These are phyloP conservation scores for Apostichopus parvimensis DNA, from an alignment of 35 echinoderm and acorn worm species.

Conservation along the genomic window DNA sequence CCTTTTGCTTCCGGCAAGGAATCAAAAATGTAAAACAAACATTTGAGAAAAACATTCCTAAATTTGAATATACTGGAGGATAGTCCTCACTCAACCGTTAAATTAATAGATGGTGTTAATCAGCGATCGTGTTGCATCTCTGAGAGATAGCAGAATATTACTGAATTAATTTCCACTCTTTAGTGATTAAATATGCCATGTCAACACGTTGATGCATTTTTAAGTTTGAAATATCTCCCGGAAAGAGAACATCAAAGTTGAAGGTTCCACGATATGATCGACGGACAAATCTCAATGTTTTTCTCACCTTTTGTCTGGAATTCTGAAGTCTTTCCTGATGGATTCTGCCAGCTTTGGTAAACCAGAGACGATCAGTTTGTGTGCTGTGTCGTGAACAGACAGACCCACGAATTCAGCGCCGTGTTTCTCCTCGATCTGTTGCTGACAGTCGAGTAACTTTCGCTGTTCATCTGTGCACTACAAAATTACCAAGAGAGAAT, in stretches of 20 bases:
- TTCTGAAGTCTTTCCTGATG: slow-evolving; percentile 96
- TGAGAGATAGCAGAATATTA: not conserved
- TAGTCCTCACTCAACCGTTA: too few species aligned
- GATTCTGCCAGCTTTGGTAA: slow-evolving; percentile 80
- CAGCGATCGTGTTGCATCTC: not conserved
- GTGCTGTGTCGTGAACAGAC: slow-evolving; percentile 91
- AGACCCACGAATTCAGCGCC: slow-evolving; percentile 60
- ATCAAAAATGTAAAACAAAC: too few species aligned
- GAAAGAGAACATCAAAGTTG: too few species aligned
- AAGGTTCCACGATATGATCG: too few species aligned
- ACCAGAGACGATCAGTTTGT: slow-evolving; percentile 55
- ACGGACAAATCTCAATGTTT: too few species aligned
- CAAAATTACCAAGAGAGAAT: not conserved
- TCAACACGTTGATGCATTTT: not conserved
- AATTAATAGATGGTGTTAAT: too few species aligned
- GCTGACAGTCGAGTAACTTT: slow-evolving; percentile 85
- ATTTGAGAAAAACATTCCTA: too few species aligned
- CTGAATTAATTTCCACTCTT: not conserved
- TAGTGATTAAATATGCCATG: not conserved
- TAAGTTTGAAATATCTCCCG: too few species aligned
- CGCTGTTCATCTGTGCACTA: slow-evolving; percentile 88
- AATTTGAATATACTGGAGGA: too few species aligned
- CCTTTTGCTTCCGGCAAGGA: too few species aligned
- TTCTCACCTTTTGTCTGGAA: slow-evolving; percentile 94
- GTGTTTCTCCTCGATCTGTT: slow-evolving; percentile 78